phyloP scores from a whole-genome alignment of 2,113 vertebrate species.

The Myrmophylax atrothorax region DNA sequence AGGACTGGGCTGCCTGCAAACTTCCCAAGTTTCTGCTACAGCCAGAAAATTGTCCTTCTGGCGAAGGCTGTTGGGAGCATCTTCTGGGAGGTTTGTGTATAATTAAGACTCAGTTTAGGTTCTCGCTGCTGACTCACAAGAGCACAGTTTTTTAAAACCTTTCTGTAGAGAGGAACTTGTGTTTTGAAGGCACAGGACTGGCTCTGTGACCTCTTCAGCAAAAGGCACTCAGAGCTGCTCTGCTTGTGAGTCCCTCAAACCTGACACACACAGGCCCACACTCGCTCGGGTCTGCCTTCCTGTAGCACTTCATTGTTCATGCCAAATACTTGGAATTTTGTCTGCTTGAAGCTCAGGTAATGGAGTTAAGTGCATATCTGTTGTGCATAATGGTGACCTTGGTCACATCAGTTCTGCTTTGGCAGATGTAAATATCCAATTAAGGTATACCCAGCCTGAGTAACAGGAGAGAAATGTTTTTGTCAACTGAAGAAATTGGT shows the following conservation, averaged over 20 bases:
- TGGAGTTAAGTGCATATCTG: neutral
- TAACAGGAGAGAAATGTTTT: neutral
- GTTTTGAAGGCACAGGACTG: neutral
- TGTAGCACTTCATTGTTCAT: accelerated
- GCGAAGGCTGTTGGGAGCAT: neutral
- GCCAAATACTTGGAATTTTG: neutral
- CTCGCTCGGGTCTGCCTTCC: neutral
- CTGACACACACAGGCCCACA: accelerated
- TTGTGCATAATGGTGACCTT: neutral
- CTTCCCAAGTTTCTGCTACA: neutral
- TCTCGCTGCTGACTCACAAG: neutral
- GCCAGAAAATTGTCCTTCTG: neutral
- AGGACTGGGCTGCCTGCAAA: neutral
- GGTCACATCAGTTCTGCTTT: neutral
- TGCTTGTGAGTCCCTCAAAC: neutral
- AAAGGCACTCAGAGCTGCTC: neutral
- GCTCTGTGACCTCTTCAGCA: neutral
- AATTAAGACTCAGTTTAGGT: neutral
- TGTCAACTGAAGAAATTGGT: neutral
- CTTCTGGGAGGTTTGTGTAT: neutral
- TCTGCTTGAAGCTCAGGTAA: neutral
- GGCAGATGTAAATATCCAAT: neutral
- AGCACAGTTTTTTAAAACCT: neutral
- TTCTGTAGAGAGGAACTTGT: neutral
- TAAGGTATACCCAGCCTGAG: neutral